Percentiles rank a stretch among this genome's conserved stretches.
Conservation (phyloP, 2,113 vertebrate species). For the Ondatra zibethicus region DNA sequence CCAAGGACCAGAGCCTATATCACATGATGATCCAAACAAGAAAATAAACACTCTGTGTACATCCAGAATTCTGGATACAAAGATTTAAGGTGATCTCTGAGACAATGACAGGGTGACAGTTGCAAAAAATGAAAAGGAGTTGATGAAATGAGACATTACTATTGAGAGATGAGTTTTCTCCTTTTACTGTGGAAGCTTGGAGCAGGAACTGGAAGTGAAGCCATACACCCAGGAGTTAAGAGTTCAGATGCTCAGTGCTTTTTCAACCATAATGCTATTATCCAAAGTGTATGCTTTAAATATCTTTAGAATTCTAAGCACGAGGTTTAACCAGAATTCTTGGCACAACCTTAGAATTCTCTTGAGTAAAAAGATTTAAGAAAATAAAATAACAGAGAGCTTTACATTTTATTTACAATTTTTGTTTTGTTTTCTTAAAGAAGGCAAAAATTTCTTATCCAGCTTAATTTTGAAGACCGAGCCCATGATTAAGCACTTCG, state of each 20-base stretch:
- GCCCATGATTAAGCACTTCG: constrained; percentile 21
- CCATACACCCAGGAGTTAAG: background rate
- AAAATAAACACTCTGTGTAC: background rate
- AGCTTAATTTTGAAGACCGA: constrained; percentile 60
- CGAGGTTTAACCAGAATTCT: constrained; percentile 39
- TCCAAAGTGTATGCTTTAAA: background rate
- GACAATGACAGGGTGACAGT: background rate
- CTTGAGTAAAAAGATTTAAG: constrained; percentile 66
- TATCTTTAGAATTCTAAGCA: constrained; percentile 55
- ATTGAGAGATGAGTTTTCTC: background rate
- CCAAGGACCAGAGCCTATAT: background rate
- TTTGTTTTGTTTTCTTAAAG: background rate
- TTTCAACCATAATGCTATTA: background rate
- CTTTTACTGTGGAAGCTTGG: background rate
- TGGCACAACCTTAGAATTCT: background rate
- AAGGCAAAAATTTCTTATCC: constrained; percentile 50
- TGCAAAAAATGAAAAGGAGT: background rate
- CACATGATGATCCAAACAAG: background rate
- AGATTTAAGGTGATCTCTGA: too few species aligned
- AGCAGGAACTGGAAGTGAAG: background rate
- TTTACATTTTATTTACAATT: constrained; percentile 45
- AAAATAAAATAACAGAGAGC: background rate
- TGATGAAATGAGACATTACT: background rate
- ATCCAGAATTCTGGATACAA: background rate
- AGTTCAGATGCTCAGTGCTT: background rate